Evolutionary conservation across 1,140 invertebrate genomes (phyloP).

Genomic region (Gonatopus flavifemur): DNA sequence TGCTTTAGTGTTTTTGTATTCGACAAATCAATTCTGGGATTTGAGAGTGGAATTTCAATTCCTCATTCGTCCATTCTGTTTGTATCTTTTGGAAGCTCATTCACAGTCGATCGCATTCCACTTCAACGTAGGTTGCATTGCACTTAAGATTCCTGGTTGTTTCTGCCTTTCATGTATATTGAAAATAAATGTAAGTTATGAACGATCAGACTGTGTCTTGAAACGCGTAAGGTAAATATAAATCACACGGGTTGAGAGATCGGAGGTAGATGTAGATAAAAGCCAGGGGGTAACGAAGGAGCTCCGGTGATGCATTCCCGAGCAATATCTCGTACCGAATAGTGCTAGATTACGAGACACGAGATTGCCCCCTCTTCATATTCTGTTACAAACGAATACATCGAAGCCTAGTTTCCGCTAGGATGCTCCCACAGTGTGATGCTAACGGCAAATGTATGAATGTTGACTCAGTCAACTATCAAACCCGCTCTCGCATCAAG

Average conservation of each 20-base stretch:
- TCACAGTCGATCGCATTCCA: too few species aligned
- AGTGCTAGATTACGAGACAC: conserved; percentile 35
- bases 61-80: too few species aligned
- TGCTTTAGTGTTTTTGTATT: too few species aligned
- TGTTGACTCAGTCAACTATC: conserved; percentile 49
- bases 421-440: conserved; percentile 35
- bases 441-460: conserved; percentile 43
- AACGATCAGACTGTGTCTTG: conserved; percentile 18
- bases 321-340: conserved; percentile 45
- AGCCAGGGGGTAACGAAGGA: conserved; percentile 27
- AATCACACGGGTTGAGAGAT: too few species aligned
- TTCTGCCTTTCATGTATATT: too few species aligned
- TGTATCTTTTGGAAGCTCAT: too few species aligned
- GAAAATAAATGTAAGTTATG: too few species aligned
- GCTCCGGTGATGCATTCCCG: conserved; percentile 33
- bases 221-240: conserved; percentile 37
- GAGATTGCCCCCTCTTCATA: conserved; percentile 27
- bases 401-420: conserved; percentile 28
- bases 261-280: conserved; percentile 40
- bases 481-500: conserved; percentile 30
- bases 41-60: too few species aligned
- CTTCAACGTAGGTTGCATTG: too few species aligned
- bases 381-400: conserved; percentile 7
- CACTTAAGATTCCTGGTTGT: too few species aligned
- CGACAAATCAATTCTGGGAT: too few species aligned